Conservation (phyloP, 1,140 invertebrate species). For the Meloidogyne chitwoodi region DNA sequence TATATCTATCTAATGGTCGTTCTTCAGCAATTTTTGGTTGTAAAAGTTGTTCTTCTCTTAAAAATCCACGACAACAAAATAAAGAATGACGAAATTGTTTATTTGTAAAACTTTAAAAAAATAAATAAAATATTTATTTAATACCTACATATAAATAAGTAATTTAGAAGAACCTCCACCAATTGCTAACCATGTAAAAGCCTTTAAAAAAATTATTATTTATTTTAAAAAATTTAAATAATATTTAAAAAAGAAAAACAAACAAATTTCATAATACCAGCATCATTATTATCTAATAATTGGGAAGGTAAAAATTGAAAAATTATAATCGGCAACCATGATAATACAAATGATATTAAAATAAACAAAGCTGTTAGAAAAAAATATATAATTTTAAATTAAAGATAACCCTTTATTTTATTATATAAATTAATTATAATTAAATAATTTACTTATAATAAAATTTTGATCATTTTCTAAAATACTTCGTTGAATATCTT, state of each 20-base stretch:
- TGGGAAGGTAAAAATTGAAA: conserved; percentile 11
- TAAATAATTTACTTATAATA: conserved; percentile 1
- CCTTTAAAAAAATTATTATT: conserved; percentile 1
- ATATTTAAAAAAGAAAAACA: background rate
- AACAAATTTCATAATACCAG: conserved; percentile 13
- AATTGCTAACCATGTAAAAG: conserved; percentile 17
- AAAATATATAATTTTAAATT: background rate
- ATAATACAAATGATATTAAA: conserved; percentile 15
- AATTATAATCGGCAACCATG: conserved; percentile 12
- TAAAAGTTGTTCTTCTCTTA: background rate
- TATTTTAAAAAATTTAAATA: background rate
- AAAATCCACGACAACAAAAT: background rate
- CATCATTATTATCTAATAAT: background rate
- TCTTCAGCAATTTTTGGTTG: background rate
- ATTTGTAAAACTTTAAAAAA: conserved; percentile 7
- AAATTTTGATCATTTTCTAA: conserved; percentile 15
- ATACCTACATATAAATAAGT: conserved; percentile 8
- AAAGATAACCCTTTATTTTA: no score
- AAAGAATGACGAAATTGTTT: conserved; percentile 11
- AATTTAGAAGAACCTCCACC: conserved; percentile 21
- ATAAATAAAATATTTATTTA: background rate
- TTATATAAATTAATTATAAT: no score
- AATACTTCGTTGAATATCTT: conserved; percentile 17
- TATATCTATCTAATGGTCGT: background rate
- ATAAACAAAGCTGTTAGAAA: conserved; percentile 4